Evolutionary conservation across 2,888 invertebrate genomes (phyloP).

Genomic region (Phania funesta): DNA sequence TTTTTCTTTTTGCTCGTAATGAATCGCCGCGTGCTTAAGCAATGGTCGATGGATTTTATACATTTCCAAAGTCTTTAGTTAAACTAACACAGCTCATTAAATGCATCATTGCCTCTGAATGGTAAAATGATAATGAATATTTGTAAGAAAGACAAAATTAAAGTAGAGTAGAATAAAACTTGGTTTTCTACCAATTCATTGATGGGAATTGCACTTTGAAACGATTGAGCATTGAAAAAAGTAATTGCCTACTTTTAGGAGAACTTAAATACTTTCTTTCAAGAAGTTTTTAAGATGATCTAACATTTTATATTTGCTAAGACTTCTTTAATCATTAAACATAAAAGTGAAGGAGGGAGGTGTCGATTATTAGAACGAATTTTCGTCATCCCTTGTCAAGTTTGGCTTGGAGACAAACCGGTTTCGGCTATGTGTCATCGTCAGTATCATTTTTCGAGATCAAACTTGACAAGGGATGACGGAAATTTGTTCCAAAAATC

Average conservation of each 20-base stretch:
- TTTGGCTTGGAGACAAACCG: too few relatives aligned
- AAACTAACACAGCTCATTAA: constrained; percentile 42
- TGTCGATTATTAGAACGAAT: too few relatives aligned
- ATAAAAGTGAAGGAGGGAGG: too few relatives aligned
- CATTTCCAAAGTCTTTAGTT: constrained; percentile 36
- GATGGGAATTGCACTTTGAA: not conserved
- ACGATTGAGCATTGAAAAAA: not conserved
- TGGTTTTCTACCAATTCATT: not conserved
- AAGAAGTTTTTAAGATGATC: not conserved
- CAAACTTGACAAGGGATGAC: too few relatives aligned
- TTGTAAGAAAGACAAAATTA: not conserved
- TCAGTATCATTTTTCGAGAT: too few relatives aligned
- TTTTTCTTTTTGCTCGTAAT: constrained; percentile 31
- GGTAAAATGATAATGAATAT: constrained; percentile 34
- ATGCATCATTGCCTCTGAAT: constrained; percentile 26
- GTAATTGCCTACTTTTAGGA: constrained; percentile 19
- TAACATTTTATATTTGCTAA: not conserved
- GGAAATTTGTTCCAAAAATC: too few relatives aligned
- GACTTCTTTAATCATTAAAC: too few relatives aligned
- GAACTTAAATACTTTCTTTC: not conserved
- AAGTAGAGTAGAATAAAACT: not conserved
- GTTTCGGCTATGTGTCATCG: too few relatives aligned
- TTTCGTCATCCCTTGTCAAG: too few relatives aligned
- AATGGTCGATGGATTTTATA: constrained; percentile 37
- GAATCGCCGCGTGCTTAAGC: constrained; percentile 11